Conservation (phyloP, 2,113 vertebrate genomes). For the Stercorarius parasiticus region DNA sequence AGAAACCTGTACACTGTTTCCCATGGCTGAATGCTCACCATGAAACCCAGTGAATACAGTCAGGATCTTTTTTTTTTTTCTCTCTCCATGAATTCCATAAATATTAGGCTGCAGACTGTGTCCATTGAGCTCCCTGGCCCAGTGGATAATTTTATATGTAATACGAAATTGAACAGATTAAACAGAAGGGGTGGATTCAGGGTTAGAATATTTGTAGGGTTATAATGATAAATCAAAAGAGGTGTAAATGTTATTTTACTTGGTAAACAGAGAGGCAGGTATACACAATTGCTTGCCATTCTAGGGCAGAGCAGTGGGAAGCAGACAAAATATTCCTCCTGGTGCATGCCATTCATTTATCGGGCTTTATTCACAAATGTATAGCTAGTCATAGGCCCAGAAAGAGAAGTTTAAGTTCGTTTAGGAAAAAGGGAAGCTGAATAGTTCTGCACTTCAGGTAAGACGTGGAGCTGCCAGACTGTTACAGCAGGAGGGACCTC, state of each 20-base stretch:
- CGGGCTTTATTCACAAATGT: not conserved
- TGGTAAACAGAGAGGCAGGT: not conserved
- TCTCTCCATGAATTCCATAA: not conserved
- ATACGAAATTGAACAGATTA: not conserved
- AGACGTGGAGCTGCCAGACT: not conserved
- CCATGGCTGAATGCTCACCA: accelerated
- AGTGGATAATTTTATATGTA: not conserved
- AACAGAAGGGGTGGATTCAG: not conserved
- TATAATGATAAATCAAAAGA: not conserved
- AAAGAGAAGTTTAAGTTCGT: not conserved
- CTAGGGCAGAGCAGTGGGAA: not conserved
- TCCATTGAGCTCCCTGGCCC: not conserved
- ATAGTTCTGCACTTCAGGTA: not conserved
- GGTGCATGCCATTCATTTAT: not conserved
- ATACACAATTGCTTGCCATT: not conserved
- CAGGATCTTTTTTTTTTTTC: not conserved
- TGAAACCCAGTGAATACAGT: not conserved
- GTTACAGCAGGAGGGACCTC: not conserved
- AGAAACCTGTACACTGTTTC: not conserved
- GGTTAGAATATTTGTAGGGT: not conserved
- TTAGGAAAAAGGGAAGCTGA: not conserved
- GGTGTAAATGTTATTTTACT: not conserved
- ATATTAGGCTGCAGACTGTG: not conserved
- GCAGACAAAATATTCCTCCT: not conserved
- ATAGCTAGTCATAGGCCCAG: not conserved